Base-by-base conservation (phyloP, 2,888 invertebrate genomes). In the Drosophila monieri region DNA sequence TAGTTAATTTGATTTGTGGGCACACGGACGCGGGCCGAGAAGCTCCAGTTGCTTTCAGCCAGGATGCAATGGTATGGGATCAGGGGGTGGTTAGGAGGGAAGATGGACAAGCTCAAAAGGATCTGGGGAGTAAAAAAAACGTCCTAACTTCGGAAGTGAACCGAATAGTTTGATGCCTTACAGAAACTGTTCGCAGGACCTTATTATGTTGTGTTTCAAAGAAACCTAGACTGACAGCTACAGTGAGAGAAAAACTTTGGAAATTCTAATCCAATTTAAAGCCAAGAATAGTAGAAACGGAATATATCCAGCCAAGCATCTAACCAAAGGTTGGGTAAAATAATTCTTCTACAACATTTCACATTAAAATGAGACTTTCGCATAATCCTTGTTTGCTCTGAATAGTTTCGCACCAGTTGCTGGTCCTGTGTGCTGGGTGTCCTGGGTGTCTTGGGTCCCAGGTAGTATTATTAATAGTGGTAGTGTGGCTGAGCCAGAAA, bases 1-100 rank as follows among this genome's bases (percentile, higher is more conserved):
- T 84, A 80, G 80, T 78, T 84, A 84, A 76, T 80, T 88, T 88
- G 80, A 83, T 86, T 84, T 84, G 80, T 80, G 67, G 65, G 73
- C 65, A 67, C 70, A 67, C 70, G 61, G 64, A 59, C 60, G 15
- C 46, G 37, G 35, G 14, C 44, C 32, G 6, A 12, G 14, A 51
- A 21, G 30, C 39, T 41, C 39, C 39, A 41, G 39, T 18, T 41
- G 39, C 39, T 18, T 35, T 35, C 35, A 35, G 35, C 35, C n/a
- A 35, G 35, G 35, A 2, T 35, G 35, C 35, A 1, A 35, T 35
- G 6, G 35, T n/a, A 35, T 35, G 35, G 35, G 35, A 6, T 5
- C 0, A 27, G 3, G n/a, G 35, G 35, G 14, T 35, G n/a, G 35
- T 5, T 35, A 35, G 32, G 35, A 2, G 35, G 21, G 0, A 1